Conservation (phyloP, 23 tunicate species). For the Phallusia fumigata region DNA sequence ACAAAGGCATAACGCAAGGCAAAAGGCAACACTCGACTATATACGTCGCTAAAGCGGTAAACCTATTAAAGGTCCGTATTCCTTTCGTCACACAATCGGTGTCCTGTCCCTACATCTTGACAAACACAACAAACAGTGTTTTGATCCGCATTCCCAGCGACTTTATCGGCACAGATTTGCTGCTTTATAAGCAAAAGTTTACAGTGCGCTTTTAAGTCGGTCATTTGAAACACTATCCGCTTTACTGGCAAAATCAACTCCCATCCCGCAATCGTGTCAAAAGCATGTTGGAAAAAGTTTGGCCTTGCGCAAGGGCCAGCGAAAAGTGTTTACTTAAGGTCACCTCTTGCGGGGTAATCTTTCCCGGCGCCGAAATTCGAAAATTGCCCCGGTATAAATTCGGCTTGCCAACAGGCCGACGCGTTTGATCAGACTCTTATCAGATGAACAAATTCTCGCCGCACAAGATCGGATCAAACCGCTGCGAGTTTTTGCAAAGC, state of each 20-base stretch:
- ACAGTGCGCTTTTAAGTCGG: not conserved
- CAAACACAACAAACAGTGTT: not conserved
- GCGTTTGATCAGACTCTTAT: not conserved
- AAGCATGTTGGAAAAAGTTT: not conserved
- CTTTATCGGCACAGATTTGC: not conserved
- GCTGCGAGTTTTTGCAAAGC: no score
- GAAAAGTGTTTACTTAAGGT: not conserved
- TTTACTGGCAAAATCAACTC: not conserved
- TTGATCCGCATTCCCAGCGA: not conserved
- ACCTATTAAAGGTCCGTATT: no score
- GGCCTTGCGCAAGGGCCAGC: not conserved
- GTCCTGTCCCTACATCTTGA: not conserved
- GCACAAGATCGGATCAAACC: not conserved
- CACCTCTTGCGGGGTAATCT: not conserved
- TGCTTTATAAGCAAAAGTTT: not conserved
- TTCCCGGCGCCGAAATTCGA: not conserved
- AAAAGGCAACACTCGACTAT: not conserved
- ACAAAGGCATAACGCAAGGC: not conserved
- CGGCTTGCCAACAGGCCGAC: not conserved
- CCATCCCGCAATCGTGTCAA: not conserved
- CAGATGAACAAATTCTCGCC: not conserved
- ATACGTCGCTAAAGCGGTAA: no score
- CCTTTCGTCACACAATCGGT: not conserved
- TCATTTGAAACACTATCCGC: slow-evolving; percentile 8
- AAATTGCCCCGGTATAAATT: not conserved